phyloP scores from a whole-genome alignment of 2,888 invertebrate genomes.

The Aethes cnicana region DNA sequence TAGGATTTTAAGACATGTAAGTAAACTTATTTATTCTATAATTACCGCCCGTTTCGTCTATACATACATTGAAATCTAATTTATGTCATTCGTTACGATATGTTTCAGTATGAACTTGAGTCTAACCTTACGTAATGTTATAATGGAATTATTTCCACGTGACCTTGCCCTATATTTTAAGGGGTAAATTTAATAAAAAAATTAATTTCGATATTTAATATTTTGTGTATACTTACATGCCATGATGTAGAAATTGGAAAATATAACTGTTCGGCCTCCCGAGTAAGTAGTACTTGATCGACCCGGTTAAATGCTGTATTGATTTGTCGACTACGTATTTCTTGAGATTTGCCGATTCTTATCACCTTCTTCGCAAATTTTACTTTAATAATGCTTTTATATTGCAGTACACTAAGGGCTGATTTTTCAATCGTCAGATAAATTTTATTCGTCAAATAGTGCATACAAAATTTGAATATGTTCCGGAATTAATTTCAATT shows the following conservation, averaged over 20 bases:
- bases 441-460: no score
- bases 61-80: not conserved
- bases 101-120: constrained; percentile 27
- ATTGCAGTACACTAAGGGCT: no score
- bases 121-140: constrained; percentile 72
- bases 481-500: no score
- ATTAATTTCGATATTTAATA: no score
- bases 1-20: constrained; percentile 76
- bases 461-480: no score
- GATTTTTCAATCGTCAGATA: no score
- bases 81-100: constrained; percentile 3
- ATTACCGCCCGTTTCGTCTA: not conserved
- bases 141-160: constrained; percentile 76
- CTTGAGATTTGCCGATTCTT: not conserved
- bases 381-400: no score
- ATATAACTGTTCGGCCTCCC: no score
- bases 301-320: constrained; percentile 27
- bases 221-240: no score
- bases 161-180: constrained; percentile 67
- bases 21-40: constrained; percentile 39
- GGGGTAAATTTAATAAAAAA: not conserved
- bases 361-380: not conserved
- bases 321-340: constrained; percentile 7
- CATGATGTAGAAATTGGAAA: no score
- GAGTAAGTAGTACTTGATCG: not conserved